phyloP scores from a whole-genome alignment of 92 coral and sea anemone species.

The Porites rus region DNA sequence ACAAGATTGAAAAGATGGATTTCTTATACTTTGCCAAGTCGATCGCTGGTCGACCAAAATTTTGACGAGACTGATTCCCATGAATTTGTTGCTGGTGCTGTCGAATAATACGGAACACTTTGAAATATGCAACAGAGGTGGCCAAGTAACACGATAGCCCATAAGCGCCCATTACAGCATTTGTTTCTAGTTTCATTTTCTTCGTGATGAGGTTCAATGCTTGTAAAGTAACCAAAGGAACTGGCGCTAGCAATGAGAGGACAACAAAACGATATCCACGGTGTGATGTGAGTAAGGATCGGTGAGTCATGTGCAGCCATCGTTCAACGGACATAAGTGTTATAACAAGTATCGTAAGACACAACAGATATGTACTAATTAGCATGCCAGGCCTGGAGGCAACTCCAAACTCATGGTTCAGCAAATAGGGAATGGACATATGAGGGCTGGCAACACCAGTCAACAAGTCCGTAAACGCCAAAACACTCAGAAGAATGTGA shows the following conservation, averaged over 20 bases:
- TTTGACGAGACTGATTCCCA: background rate
- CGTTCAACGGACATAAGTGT: slow-evolving; percentile 11
- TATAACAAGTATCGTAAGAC: background rate
- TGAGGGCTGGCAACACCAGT: background rate
- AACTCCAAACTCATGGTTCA: too few relatives aligned
- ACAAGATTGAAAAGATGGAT: background rate
- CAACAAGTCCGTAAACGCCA: background rate
- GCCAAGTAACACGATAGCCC: background rate
- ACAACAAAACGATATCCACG: background rate
- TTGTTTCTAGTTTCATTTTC: background rate
- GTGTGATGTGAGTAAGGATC: background rate
- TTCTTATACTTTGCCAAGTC: background rate
- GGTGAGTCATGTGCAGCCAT: background rate
- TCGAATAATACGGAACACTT: slow-evolving; percentile 11
- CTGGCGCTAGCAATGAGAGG: background rate
- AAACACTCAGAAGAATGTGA: background rate
- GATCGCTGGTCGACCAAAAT: slow-evolving; percentile 6
- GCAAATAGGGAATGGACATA: background rate
- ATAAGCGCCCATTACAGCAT: background rate
- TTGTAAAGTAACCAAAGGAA: background rate
- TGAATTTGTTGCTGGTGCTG: slow-evolving; percentile 28
- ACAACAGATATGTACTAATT: too few relatives aligned
- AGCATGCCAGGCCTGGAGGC: background rate
- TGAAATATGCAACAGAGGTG: slow-evolving; percentile 7
- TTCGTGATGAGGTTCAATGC: background rate